Base-by-base conservation (phyloP, 2,113 vertebrate genomes). In the Tenebrosternarchus preto region DNA sequence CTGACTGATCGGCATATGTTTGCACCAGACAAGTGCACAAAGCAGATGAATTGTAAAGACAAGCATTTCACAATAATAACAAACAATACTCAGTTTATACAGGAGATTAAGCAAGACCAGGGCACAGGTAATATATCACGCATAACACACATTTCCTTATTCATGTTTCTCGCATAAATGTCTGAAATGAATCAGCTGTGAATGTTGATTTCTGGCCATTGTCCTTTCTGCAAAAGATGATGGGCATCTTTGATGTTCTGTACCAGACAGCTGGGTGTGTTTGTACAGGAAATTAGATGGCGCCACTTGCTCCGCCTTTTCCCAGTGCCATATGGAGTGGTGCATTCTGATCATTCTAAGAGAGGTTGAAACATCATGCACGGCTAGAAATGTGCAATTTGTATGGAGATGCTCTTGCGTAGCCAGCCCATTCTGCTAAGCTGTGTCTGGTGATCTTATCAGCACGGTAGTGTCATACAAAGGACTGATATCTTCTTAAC, bases 261-360 rank as follows among this genome's bases (percentile, higher is more conserved):
- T 61, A 60, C 43, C 66, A 78, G 78, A 83, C 84, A 85, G 78
- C 78, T 81, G 78, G 78, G 64, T 43, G 59, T 85, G 78, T 85
- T 83, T 81, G 78, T 76, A 78, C 75, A 83, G 84, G 81, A 83
- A 85, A 85, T 83, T 83, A 76, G 77, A 77, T 70, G 60, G 61
- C 46, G 60, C 77, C 78, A 64, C 75, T 70, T 43, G 43, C 78
- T 76, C 66, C 79, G 36, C 69, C 55, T 61, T 53, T 70, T 55
- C 64, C 19, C 64, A 43, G 43, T 78, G 76, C 76, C 84, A 78
- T 81, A 75, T 78, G 67, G 78, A 76, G 78, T 22, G 66, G 39
- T 46, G 84, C 78, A 78, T 83, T 80, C 73, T 72, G 78, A 79
- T 56, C 36, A 33, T 70, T 83, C 77, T 17, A 76, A 79, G 56